phyloP scores from a whole-genome alignment of 2,797 vertebrate species.

The Hydrocynus forskahlii region DNA sequence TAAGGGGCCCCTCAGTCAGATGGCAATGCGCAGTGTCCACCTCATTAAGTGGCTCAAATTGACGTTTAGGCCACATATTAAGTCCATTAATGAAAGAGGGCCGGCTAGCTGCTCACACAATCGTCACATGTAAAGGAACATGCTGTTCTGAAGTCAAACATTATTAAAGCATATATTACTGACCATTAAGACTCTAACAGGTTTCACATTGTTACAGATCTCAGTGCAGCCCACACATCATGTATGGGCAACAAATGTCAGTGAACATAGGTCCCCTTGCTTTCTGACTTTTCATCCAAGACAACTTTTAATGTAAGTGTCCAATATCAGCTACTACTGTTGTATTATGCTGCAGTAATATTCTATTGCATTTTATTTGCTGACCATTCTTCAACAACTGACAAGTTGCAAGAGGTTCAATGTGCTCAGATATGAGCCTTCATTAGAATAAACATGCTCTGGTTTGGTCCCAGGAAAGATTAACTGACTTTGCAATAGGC shows the following conservation, averaged over 20 bases:
- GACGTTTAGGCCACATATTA: conserved; percentile 31
- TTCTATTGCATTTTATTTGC: background rate
- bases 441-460: background rate
- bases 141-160: conserved; percentile 47
- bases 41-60: conserved; percentile 33
- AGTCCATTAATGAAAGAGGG: conserved; percentile 35
- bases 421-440: background rate
- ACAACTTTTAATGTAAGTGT: background rate
- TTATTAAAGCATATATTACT: conserved; percentile 49
- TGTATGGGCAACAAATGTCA: conserved; percentile 28
- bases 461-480: background rate
- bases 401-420: background rate
- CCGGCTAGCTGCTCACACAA: conserved; percentile 5
- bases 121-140: conserved; percentile 14
- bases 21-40: background rate
- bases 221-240: conserved; percentile 20
- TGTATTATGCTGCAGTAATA: background rate
- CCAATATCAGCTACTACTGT: background rate
- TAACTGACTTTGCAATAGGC: background rate
- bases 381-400: no score
- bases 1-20: background rate
- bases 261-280: conserved; percentile 6
- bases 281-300: background rate
- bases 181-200: conserved; percentile 29
- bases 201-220: conserved; percentile 27